These are phyloP conservation scores for Drosophila aldrichi DNA, from an alignment of 2,888 invertebrate species.

Conservation along the genomic window DNA sequence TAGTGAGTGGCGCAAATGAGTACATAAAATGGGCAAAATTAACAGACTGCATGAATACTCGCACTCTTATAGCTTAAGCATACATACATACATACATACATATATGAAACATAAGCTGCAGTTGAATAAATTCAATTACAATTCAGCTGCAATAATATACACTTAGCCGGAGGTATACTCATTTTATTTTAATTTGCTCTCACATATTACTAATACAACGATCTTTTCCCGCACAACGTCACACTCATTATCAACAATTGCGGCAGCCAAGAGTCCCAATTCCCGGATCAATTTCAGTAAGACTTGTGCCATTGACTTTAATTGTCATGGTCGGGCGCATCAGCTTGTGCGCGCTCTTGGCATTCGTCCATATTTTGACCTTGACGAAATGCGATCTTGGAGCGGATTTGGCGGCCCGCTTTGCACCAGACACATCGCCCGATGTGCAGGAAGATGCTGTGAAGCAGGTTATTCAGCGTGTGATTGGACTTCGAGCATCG, in stretches of 20 bases:
- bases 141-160: conserved; percentile 4
- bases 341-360: conserved; percentile 39
- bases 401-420: conserved; percentile 29
- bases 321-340: conserved; percentile 28
- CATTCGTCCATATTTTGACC: conserved; percentile 30
- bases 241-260: conserved; percentile 36
- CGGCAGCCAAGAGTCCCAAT: background rate
- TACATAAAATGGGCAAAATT: background rate
- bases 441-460: conserved; percentile 67
- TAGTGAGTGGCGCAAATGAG: background rate
- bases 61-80: background rate
- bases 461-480: conserved; percentile 58
- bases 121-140: background rate
- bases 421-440: conserved; percentile 50
- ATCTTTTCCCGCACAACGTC: conserved; percentile 5
- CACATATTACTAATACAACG: conserved; percentile 7
- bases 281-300: conserved; percentile 18
- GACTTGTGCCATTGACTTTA: conserved; percentile 30
- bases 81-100: background rate
- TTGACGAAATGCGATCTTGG: conserved; percentile 25
- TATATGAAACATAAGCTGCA: background rate
- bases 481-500: conserved; percentile 55
- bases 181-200: background rate
- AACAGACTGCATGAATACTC: background rate
- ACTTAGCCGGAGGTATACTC: background rate